Percentiles rank a stretch among this genome's conserved stretches.
Conservation (phyloP, 2,113 vertebrate genomes). For the Serilophus lunatus region DNA sequence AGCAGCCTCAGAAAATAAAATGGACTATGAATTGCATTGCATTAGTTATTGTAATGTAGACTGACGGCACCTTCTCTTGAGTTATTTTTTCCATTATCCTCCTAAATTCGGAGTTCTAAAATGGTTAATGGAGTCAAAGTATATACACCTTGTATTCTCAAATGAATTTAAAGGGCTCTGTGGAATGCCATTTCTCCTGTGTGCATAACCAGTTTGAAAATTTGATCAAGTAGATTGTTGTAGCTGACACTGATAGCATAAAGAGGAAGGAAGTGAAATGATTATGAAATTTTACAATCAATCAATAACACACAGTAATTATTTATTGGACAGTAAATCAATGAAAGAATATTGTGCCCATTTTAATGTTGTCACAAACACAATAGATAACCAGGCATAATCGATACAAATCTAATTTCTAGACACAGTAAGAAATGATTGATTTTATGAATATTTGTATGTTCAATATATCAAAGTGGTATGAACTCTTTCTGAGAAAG, state of each 20-base stretch:
- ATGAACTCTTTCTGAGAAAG: slow-evolving; percentile 9
- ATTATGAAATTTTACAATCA: slow-evolving; percentile 61
- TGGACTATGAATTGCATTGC: not conserved
- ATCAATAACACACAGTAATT: slow-evolving; percentile 69
- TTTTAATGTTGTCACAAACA: slow-evolving; percentile 68
- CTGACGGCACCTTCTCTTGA: not conserved
- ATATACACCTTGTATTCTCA: not conserved
- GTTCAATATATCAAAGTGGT: not conserved
- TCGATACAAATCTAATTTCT: slow-evolving; percentile 67
- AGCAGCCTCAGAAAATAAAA: not conserved
- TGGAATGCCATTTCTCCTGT: not conserved
- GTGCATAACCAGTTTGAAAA: not conserved
- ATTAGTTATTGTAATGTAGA: not conserved
- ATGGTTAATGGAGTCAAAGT: not conserved
- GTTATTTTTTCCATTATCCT: not conserved
- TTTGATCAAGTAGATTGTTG: slow-evolving; percentile 21
- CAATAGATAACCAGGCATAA: slow-evolving; percentile 67
- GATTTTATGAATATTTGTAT: slow-evolving; percentile 70
- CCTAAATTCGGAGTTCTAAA: not conserved
- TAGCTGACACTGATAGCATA: slow-evolving; percentile 3
- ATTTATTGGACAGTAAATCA: slow-evolving; percentile 73
- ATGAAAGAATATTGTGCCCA: slow-evolving; percentile 47
- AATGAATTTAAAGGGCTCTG: not conserved
- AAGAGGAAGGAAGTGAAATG: slow-evolving; percentile 42
- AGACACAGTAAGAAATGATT: slow-evolving; percentile 1